These are phyloP conservation scores for Masticophis lateralis DNA, from an alignment of 2,797 vertebrate species.

Conservation along the genomic window DNA sequence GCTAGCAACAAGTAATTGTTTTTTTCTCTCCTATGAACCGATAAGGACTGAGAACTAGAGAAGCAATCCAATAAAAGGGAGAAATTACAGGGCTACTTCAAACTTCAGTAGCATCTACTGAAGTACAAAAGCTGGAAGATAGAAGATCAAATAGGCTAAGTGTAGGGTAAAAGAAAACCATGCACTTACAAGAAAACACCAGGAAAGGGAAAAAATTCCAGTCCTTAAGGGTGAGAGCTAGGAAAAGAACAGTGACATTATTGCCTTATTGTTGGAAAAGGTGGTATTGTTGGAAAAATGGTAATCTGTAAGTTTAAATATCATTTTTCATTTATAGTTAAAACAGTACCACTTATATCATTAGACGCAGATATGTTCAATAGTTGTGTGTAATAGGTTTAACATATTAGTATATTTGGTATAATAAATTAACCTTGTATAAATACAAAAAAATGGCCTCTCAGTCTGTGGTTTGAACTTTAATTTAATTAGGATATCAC, in stretches of 20 bases:
- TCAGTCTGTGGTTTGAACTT: neutral
- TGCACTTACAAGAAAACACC: neutral
- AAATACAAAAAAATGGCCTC: neutral
- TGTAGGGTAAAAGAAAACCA: neutral
- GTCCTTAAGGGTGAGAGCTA: neutral
- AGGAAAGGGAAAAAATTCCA: neutral
- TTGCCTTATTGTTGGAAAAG: neutral
- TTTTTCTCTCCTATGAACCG: neutral
- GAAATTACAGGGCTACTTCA: neutral
- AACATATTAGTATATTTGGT: neutral
- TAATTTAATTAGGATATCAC: neutral
- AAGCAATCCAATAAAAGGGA: neutral
- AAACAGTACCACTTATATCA: neutral
- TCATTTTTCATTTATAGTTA: neutral
- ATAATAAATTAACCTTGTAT: neutral
- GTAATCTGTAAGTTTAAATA: neutral
- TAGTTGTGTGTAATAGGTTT: neutral
- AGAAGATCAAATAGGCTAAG: neutral
- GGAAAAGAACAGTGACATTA: neutral
- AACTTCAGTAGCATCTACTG: neutral
- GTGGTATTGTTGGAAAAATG: neutral
- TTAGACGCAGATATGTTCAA: neutral
- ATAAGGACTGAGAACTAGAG: neutral
- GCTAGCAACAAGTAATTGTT: neutral
- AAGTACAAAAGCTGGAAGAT: neutral